A percentile compares a stretch with the other conserved stretches of the same genome.
phyloP scores from a whole-genome alignment of 2,797 vertebrate species.

The Phataginus tricuspis region DNA sequence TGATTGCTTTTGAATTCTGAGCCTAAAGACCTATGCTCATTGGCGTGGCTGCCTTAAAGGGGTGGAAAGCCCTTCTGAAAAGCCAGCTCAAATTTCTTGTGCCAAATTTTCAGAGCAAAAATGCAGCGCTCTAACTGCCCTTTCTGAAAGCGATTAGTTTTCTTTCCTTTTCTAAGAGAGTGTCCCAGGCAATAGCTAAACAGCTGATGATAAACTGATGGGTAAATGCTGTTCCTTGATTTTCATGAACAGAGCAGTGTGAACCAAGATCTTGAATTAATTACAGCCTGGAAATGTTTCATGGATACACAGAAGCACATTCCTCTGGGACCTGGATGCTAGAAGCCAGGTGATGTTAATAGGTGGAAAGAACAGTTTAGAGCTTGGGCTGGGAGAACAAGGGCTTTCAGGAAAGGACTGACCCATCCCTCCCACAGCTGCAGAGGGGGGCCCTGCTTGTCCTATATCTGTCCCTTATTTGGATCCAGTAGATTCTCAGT shows the following conservation, averaged over 20 bases:
- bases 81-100: background rate
- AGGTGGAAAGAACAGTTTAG: background rate
- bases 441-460: fast-evolving
- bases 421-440: fast-evolving
- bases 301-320: background rate
- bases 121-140: background rate
- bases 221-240: background rate
- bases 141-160: background rate
- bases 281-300: background rate
- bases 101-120: conserved; percentile 21
- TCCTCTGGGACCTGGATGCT: background rate
- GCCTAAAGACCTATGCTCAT: background rate
- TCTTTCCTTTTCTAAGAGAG: background rate
- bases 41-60: background rate
- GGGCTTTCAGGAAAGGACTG: background rate
- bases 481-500: background rate
- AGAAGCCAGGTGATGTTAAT: background rate
- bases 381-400: background rate
- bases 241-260: background rate
- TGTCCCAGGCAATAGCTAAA: background rate
- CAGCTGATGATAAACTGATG: background rate
- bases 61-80: background rate
- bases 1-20: conserved; percentile 31
- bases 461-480: background rate
- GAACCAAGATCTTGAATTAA: background rate